Evolutionary conservation across 2,888 invertebrate species (phyloP).

Genomic region (Catocala sponsa): DNA sequence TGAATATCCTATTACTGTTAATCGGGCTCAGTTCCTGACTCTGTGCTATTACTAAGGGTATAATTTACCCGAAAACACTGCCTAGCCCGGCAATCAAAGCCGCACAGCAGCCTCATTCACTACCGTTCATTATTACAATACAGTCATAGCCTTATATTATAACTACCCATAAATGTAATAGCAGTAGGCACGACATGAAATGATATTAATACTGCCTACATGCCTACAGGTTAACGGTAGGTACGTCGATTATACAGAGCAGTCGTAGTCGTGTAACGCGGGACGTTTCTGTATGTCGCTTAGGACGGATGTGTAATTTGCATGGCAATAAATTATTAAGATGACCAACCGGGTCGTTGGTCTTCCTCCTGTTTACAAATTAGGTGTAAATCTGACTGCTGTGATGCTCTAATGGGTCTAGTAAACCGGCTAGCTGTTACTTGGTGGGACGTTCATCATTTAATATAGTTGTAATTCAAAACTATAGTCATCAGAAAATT

Average conservation of each 20-base stretch:
- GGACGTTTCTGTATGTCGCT: conserved; percentile 32
- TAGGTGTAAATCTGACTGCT: conserved; percentile 64
- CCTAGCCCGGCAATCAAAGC: too few species aligned
- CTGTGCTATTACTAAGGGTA: too few species aligned
- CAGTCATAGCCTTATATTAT: too few species aligned
- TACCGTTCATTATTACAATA: too few species aligned
- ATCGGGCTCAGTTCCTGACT: too few species aligned
- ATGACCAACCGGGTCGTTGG: conserved; percentile 66
- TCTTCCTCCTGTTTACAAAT: conserved; percentile 69
- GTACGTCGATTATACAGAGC: background rate
- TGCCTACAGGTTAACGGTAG: background rate
- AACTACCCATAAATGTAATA: too few species aligned
- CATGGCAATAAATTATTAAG: conserved; percentile 73
- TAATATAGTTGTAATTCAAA: background rate
- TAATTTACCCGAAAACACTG: too few species aligned
- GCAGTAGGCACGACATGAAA: too few species aligned
- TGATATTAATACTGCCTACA: too few species aligned
- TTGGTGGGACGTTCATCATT: conserved; percentile 1
- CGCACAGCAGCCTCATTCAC: too few species aligned
- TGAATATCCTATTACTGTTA: too few species aligned
- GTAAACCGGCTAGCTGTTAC: conserved; percentile 9
- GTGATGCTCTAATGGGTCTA: conserved; percentile 30
- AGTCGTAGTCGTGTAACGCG: conserved; percentile 4
- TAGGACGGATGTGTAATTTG: conserved; percentile 70
- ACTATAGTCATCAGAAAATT: too few species aligned